Evolutionary conservation across 2,113 vertebrate species (phyloP), one percentile per base, ranked within the genome.

Genomic region (Hippoglossus stenolepis): DNA sequence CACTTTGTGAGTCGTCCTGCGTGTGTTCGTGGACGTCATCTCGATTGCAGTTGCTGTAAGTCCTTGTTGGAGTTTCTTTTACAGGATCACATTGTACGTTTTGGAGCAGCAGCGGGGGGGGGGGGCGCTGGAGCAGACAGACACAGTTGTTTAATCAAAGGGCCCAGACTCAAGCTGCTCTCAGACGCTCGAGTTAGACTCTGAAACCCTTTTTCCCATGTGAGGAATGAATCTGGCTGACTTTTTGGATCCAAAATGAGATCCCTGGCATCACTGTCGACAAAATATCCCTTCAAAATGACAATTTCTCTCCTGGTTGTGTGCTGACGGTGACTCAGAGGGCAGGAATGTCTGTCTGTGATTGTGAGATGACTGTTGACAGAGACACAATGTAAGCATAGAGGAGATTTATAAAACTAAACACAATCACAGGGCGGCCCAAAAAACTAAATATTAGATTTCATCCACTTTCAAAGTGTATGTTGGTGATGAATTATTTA

Each of bases 211-310:
- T 31, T 47, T 63, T 73, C 47, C 74, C 75, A 13, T 24, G 73
- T 69, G 81, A 68, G 71, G 26, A 64, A 64, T 73, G 75, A 54
- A 31, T 79, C 47, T 40, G 74, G 54, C 47, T 78, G 75, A 74
- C 60, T 80, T 78, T 73, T 62, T 79, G 43, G 18, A 85, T 85
- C 70, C 59, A 74, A 90, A 87, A 75, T 80, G 21, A 84, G 70
- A 79, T 74, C 63, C 71, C 64, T 56, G 28, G 49, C 66, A 69
- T 65, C 11, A 43, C 18, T 75, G 73, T 64, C n/a, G 20, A 84
- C 73, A 79, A 77, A 83, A 70, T 60, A 15, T 65, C 31, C 23
- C 40, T 56, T 66, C 5, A 4, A 74, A 80, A 84, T 80, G 18
- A 40, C 35, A 70, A 57, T 69, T 47, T 43, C 49, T 80, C 38